A percentile compares a stretch with the other conserved stretches of the same genome.
phyloP scores from a whole-genome alignment of 2,797 vertebrate genomes.

The Girardinus metallicus region DNA sequence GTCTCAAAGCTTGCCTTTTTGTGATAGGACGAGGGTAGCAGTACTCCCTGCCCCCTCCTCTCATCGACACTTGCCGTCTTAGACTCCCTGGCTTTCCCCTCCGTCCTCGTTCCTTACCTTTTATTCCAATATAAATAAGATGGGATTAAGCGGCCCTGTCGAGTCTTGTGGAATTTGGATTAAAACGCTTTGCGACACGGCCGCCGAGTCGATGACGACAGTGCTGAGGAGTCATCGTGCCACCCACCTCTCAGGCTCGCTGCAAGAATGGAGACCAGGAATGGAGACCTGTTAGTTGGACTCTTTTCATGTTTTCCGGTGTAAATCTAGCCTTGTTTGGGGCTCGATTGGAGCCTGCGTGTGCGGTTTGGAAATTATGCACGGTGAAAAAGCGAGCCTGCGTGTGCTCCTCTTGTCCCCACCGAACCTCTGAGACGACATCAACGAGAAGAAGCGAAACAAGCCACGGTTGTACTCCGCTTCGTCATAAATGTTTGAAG shows the following conservation, averaged over 20 bases:
- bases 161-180: constrained; percentile 49
- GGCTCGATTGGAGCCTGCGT: constrained; percentile 45
- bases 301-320: constrained; percentile 22
- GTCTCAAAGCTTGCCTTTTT: constrained; percentile 74
- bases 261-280: constrained; percentile 53
- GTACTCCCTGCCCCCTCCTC: constrained; percentile 73
- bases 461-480: constrained; percentile 26
- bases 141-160: constrained; percentile 65
- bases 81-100: constrained; percentile 65
- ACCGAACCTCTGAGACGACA: constrained; percentile 18
- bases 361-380: constrained; percentile 18
- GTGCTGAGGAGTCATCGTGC: constrained; percentile 48
- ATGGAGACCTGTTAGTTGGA: constrained; percentile 68
- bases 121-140: constrained; percentile 60
- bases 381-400: constrained; percentile 17
- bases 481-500: constrained; percentile 27
- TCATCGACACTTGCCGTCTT: constrained; percentile 72
- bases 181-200: constrained; percentile 44
- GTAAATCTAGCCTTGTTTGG: constrained; percentile 36
- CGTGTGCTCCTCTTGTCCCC: constrained; percentile 21
- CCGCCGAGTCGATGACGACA: constrained; percentile 27
- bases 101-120: constrained; percentile 72
- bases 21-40: constrained; percentile 78
- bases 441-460: constrained; percentile 29
- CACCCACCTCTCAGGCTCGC: constrained; percentile 44